Evolutionary conservation across 2,113 vertebrate species (phyloP), one percentile per base, ranked within the genome.

Genomic region (Micronycteris hirsuta): DNA sequence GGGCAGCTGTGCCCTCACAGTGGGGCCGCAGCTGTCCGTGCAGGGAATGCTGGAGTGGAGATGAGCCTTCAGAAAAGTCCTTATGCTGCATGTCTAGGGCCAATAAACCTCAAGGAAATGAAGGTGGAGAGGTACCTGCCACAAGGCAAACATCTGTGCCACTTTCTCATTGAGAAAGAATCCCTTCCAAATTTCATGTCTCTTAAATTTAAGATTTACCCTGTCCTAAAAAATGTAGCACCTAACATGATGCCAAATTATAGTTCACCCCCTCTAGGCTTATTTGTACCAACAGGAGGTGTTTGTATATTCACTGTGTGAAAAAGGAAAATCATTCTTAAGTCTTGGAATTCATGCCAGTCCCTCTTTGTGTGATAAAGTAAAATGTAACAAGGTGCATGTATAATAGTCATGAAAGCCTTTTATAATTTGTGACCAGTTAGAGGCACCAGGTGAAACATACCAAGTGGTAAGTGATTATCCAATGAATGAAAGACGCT

Each of bases 401-500:
- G 2, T 38, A 74, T 41, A 61, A 78, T 47, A 94, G 36, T 54
- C 68, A 4, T 12, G 31, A 94, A 83, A 87, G 73, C 43, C 28
- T 84, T 96, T 89, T 52, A 41, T 22, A 89, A 28, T 13, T 17
- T 56, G 82, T 61, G 73, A 14, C 45, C 67, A 83, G 54, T 52
- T 70, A 93, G 26, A 80, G 63, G 24, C 28, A 58, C 45, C 19
- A 73, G 61, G 74, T 86, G 86, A 52, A 87, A 70, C 78, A 81
- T 7, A 17, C 63, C 78, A 54, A 61, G n/a, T 83, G 33, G 33
- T 91, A 73, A 89, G 36, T 84, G 78, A 92, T 94, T 84, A 91
- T 52, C 28, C 43, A 88, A 28, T 91, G 88, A 94, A 94, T 67
- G 87, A 96, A 96, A 96, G 65, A 95, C 49, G 74, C 80, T 63